Base-by-base conservation (phyloP, 2,797 vertebrate species). In the Mormyrops boulengeri region DNA sequence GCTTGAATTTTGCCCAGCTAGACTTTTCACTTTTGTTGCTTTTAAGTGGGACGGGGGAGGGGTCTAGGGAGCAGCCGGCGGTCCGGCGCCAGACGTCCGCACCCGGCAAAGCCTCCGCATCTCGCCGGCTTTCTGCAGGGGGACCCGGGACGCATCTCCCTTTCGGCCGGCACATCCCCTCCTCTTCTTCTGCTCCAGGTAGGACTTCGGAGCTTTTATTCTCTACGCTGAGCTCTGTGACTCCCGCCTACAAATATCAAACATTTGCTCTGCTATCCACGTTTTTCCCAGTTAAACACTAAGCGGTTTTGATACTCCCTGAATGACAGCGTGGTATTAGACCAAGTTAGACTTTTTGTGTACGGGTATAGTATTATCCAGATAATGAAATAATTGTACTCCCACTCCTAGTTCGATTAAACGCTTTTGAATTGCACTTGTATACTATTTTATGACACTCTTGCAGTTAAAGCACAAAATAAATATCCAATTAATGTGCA, bases 51-150 rank as follows among this genome's bases (percentile, higher is more conserved):
- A 69, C 62, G 62, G 62, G 62, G 94, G 93, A 94, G 94, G 95
- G 93, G 94, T 89, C 53, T 89, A 90, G 55, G 88, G 85, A 86
- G 91, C 92, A 91, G 90, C 90, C 62, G 88, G 91, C 92, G 88
- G 91, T 91, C 82, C 87, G 92, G 82, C 90, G 38, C 91, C 69
- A 90, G 90, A 88, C 91, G 90, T 94, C 93, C 91, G 90, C 87
- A 53, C 88, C 60, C 90, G 50, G 55, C 89, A 82, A 93, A 93
- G 92, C 93, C 92, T 89, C 89, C 88, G 60, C 89, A 91, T 91
- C 77, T 14, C 69, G 30, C 26, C 26, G 30, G 22, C 60, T 30
- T 11, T 30, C 62, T 30, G 62, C 62, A 66, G 62, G 62, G 62
- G 26, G 62, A 66, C 62, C 62, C 9, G 22, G 62, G 9, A 1